Percentiles rank a stretch among this genome's conserved stretches.
Conservation (phyloP, 2,797 vertebrate species). For the Harpagifer antarcticus region DNA sequence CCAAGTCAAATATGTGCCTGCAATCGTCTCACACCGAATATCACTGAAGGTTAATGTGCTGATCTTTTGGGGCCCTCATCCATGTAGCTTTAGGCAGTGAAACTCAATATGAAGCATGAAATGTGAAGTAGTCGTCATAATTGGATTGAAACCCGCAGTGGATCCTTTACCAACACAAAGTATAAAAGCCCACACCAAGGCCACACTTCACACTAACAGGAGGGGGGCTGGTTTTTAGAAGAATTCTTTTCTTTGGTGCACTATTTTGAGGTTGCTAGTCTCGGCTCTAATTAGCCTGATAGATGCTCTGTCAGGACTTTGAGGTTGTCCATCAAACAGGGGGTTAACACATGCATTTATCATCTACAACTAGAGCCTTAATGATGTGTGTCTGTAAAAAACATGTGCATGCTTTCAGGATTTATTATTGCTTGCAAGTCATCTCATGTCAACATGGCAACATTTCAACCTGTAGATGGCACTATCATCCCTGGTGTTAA, state of each 20-base stretch:
- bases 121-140: conserved; percentile 76
- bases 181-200: conserved; percentile 45
- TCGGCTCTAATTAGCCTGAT: conserved; percentile 41
- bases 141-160: conserved; percentile 70
- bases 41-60: conserved; percentile 61
- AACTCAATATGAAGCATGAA: conserved; percentile 77
- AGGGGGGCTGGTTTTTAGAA: conserved; percentile 33
- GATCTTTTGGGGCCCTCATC: conserved; percentile 68
- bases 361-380: conserved; percentile 40
- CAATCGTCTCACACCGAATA: conserved; percentile 61
- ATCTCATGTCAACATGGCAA: conserved; percentile 34
- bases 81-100: conserved; percentile 63
- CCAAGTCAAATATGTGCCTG: conserved; percentile 67
- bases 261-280: conserved; percentile 35
- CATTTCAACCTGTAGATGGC: conserved; percentile 81
- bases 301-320: conserved; percentile 13
- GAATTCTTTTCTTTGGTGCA: conserved; percentile 39
- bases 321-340: conserved; percentile 14
- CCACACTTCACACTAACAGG: conserved; percentile 48
- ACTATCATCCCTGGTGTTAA: conserved; percentile 76
- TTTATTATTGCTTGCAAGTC: conserved; percentile 29
- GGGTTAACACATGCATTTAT: conserved; percentile 27
- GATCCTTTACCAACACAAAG: conserved; percentile 58
- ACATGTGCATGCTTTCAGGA: conserved; percentile 20
- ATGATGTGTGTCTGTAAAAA: conserved; percentile 30